Conservation (phyloP, 2,888 invertebrate genomes). For the Luffia ferchaultella region DNA sequence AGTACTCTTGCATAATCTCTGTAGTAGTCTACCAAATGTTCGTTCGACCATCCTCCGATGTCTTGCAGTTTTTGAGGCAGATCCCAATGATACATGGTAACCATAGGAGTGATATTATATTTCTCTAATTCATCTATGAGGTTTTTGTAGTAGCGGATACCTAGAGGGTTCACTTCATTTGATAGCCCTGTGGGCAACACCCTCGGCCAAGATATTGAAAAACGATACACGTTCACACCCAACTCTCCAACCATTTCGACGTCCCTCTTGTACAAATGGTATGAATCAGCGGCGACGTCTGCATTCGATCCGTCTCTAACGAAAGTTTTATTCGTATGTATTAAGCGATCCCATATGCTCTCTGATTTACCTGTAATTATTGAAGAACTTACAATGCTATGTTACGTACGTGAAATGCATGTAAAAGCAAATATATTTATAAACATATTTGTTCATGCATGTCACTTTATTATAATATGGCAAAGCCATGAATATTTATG, state of each 20-base stretch:
- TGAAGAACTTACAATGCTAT: background rate
- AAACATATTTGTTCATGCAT: too few species aligned
- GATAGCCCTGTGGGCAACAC: constrained; percentile 75
- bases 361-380: constrained; percentile 65
- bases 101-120: constrained; percentile 74
- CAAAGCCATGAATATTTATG: too few species aligned
- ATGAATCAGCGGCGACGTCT: constrained; percentile 75
- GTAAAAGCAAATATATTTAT: too few species aligned
- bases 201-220: constrained; percentile 80
- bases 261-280: constrained; percentile 71
- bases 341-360: constrained; percentile 69
- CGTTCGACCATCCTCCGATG: constrained; percentile 74
- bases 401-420: background rate
- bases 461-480: too few species aligned
- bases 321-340: constrained; percentile 55
- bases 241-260: constrained; percentile 69
- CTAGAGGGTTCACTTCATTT: constrained; percentile 72
- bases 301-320: constrained; percentile 66
- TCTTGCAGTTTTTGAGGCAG: constrained; percentile 71
- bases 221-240: constrained; percentile 73
- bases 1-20: constrained; percentile 70
- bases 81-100: constrained; percentile 78
- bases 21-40: constrained; percentile 69
- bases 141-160: constrained; percentile 79
- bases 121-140: constrained; percentile 75